Evolutionary conservation across 1,140 invertebrate species (phyloP).

Genomic region (Anastatus disparis): DNA sequence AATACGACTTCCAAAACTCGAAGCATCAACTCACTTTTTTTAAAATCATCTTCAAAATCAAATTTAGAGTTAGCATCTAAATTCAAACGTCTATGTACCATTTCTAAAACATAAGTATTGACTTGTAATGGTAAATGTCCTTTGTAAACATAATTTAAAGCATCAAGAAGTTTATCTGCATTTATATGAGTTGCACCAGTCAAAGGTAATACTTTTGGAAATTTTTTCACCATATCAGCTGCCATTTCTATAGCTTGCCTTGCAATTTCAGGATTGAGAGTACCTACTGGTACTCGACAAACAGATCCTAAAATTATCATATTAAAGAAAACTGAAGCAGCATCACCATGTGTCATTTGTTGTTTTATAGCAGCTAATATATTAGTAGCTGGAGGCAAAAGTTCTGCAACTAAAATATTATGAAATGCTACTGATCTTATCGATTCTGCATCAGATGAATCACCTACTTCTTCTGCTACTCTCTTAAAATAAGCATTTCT

Average conservation of each 20-base stretch:
- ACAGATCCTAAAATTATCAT: constrained; percentile 61
- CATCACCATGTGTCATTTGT: constrained; percentile 51
- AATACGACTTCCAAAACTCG: constrained; percentile 58
- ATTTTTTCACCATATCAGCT: constrained; percentile 54
- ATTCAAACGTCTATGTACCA: constrained; percentile 60
- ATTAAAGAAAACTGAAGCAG: constrained; percentile 60
- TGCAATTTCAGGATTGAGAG: constrained; percentile 47
- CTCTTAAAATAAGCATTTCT: constrained; percentile 60
- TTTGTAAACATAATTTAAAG: constrained; percentile 50
- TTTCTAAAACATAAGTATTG: constrained; percentile 61
- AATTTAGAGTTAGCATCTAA: constrained; percentile 51
- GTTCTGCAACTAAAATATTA: constrained; percentile 54
- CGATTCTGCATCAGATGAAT: constrained; percentile 53
- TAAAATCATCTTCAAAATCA: constrained; percentile 55
- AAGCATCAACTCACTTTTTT: constrained; percentile 56
- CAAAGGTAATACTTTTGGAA: constrained; percentile 47
- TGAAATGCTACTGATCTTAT: constrained; percentile 58
- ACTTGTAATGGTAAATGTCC: constrained; percentile 59
- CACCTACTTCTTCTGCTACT: constrained; percentile 56
- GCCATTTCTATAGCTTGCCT: constrained; percentile 58
- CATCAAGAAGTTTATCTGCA: constrained; percentile 54
- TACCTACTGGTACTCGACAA: constrained; percentile 57
- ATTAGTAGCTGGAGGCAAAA: constrained; percentile 53
- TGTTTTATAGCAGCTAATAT: constrained; percentile 56
- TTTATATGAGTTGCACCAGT: constrained; percentile 55